Base-by-base conservation (phyloP, 2,888 invertebrate genomes). In the Cerastoderma edule region DNA sequence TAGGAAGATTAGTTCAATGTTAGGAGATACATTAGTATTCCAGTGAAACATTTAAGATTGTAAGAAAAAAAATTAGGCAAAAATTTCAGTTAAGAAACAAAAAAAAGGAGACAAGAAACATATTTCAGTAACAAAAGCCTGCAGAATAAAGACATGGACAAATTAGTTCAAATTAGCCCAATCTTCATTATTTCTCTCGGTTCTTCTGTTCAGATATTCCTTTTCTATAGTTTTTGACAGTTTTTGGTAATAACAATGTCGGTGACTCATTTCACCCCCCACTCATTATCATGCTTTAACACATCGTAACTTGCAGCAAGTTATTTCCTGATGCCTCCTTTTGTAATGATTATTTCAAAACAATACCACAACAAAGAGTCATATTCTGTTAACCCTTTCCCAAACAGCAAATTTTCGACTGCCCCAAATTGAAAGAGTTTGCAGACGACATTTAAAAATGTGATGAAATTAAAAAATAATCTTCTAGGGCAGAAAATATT, bases 101-200 rank as follows among this genome's bases (percentile, higher is more conserved):
- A 53, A 53, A 53, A 53, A n/a, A 24, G 24, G 39, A 60, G 60
- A 60, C 22, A 35, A 60, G 60, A 39, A 39, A 39, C 39, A 22
- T 24, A 35, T 60, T 35, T 53, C 27, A 10, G 53, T 27, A 53
- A 53, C 53, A 53, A 53, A 53, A 53, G 27, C 53, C 16, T 39
- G 22, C 39, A 39, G 22, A 60, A 27, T 32, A 22, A 57, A 22
- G 30, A 35, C 33, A 57, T 10, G 22, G 35, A 27, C 6, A 39
- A 60, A 60, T 60, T 60, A 39, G 2, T 8, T 39, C n/a, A 60
- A 60, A 60, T 60, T 39, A 60, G 22, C 39, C 39, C 13, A 60
- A 60, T 60, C 39, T 39, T 39, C 35, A 60, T 60, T 39, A 60
- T 57, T 32, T 28, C 33, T 57, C 33, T 57, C 33, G 33, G 13